Conservation (phyloP, 2,888 invertebrate genomes). For the Cryptus viduatorius region DNA sequence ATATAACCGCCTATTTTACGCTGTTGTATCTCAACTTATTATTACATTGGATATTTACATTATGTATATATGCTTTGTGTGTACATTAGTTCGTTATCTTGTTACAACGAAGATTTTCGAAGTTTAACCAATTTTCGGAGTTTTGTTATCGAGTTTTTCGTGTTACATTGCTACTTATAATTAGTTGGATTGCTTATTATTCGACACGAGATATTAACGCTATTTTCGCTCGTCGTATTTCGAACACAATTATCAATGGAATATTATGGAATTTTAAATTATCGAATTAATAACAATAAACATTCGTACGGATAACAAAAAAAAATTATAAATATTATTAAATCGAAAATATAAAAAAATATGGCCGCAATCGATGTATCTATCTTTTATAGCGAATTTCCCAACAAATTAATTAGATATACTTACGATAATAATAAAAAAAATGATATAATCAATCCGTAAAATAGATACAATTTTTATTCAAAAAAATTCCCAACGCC, state of each 20-base stretch:
- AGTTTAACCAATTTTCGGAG: not conserved
- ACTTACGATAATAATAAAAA: no score
- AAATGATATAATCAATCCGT: no score
- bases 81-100: not conserved
- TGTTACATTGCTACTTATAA: not conserved
- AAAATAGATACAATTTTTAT: no score
- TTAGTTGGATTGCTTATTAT: not conserved
- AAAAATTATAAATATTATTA: not conserved
- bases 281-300: not conserved
- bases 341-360: not conserved
- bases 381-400: not conserved
- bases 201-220: not conserved
- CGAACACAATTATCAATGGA: no score
- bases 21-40: slow-evolving; percentile 25
- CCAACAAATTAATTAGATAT: no score
- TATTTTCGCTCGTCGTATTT: no score
- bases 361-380: not conserved
- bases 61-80: not conserved
- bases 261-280: no score
- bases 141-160: not conserved
- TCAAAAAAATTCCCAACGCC: no score
- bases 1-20: slow-evolving; percentile 20
- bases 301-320: not conserved
- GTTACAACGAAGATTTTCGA: not conserved
- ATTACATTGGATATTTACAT: slow-evolving; percentile 38